Conservation (phyloP, 1,140 invertebrate species). For the Marisa cornuarietis region DNA sequence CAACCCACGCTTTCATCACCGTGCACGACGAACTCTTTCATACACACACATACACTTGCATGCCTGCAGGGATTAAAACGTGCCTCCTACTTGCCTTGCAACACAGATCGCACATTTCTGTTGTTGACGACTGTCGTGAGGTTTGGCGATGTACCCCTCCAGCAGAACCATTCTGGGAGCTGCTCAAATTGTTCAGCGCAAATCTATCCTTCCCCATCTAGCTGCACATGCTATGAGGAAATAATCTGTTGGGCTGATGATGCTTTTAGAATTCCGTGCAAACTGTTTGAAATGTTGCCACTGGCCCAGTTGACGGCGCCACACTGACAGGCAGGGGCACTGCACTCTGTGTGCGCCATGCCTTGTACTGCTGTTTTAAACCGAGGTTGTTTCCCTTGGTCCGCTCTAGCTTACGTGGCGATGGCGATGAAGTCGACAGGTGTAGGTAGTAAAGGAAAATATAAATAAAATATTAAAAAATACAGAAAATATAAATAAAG, state of each 20-base stretch:
- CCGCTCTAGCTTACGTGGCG: no score
- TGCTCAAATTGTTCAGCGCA: constrained; percentile 4
- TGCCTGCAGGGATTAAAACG: neutral
- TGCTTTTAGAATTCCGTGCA: neutral
- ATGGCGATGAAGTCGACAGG: no score
- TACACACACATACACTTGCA: constrained; percentile 10
- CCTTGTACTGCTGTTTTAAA: no score
- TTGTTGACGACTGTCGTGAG: constrained; percentile 13
- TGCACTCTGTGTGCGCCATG: no score
- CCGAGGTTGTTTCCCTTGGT: no score
- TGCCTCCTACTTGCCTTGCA: constrained; percentile 12
- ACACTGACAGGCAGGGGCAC: no score
- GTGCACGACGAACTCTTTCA: neutral
- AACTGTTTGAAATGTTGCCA: no score
- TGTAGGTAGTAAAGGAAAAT: no score
- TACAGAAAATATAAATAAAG: no score
- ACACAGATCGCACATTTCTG: constrained; percentile 20
- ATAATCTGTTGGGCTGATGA: neutral
- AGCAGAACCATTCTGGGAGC: constrained; percentile 22
- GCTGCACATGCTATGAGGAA: constrained; percentile 12
- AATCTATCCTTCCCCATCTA: constrained; percentile 26
- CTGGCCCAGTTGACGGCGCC: no score
- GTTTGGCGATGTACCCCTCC: constrained; percentile 17
- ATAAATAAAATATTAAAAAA: no score
- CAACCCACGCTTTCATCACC: neutral